Conservation (phyloP, 2,888 invertebrate species). For the Cloeon dipterum region DNA sequence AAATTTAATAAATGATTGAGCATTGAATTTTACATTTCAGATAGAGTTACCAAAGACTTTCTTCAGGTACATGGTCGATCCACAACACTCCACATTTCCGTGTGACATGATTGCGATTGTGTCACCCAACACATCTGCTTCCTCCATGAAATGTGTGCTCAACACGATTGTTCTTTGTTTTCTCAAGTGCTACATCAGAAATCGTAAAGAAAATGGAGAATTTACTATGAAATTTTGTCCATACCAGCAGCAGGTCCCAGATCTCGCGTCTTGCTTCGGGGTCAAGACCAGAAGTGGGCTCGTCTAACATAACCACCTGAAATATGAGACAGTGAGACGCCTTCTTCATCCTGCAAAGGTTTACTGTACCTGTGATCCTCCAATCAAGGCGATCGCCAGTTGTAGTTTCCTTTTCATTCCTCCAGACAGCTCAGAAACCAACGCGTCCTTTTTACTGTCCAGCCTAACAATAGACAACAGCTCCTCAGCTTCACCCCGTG, state of each 20-base stretch:
- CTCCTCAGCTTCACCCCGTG: conserved; percentile 25
- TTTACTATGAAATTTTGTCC: too few species aligned
- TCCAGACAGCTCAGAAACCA: conserved; percentile 61
- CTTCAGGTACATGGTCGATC: conserved; percentile 65
- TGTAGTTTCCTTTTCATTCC: conserved; percentile 81
- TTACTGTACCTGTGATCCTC: conserved; percentile 38
- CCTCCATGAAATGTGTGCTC: conserved; percentile 90
- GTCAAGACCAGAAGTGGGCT: conserved; percentile 78
- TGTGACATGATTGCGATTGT: conserved; percentile 66
- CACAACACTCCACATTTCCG: conserved; percentile 50
- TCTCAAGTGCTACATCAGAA: conserved; percentile 18
- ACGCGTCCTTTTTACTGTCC: conserved; percentile 36
- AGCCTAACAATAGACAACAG: conserved; percentile 38
- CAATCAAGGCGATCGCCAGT: conserved; percentile 64
- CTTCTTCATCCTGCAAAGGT: too few species aligned
- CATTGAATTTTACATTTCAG: too few species aligned
- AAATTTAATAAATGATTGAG: conserved; percentile 9
- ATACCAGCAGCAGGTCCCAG: conserved; percentile 62
- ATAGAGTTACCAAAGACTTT: conserved; percentile 19
- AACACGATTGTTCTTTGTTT: conserved; percentile 59
- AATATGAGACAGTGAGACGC: too few species aligned
- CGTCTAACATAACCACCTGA: conserved; percentile 43
- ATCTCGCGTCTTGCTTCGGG: conserved; percentile 67
- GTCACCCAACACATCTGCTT: conserved; percentile 79
- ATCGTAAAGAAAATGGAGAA: too few species aligned